phyloP scores from a whole-genome alignment of 1,140 invertebrate species.

The Halotydeus destructor region DNA sequence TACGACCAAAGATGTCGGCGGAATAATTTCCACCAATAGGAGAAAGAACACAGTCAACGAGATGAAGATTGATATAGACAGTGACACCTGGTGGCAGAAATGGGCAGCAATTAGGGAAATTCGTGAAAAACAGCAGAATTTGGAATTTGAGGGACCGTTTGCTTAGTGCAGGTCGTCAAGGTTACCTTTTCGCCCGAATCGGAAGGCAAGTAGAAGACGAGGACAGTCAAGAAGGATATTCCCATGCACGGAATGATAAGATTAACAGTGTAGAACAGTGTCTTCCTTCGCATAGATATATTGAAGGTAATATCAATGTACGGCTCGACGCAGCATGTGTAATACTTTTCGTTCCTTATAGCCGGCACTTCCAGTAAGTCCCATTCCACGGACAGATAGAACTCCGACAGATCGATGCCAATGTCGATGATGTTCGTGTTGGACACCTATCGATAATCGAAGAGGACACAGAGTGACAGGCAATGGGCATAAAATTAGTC shows the following conservation, averaged over 20 bases:
- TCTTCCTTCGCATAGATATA: slow-evolving; percentile 82
- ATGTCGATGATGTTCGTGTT: slow-evolving; percentile 14
- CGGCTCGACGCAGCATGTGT: slow-evolving; percentile 47
- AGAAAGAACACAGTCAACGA: slow-evolving; percentile 98
- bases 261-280: slow-evolving; percentile 91
- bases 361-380: slow-evolving; percentile 84
- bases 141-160: not conserved
- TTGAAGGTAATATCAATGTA: slow-evolving; percentile 86
- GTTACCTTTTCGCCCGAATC: slow-evolving; percentile 95
- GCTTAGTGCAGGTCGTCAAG: not conserved
- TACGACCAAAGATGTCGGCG: slow-evolving; percentile 86
- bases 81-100: slow-evolving; percentile 10
- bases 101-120: not conserved
- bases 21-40: slow-evolving; percentile 92
- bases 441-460: slow-evolving; percentile 34
- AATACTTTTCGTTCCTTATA: slow-evolving; percentile 44
- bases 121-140: not conserved
- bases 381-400: slow-evolving; percentile 92
- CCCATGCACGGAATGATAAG: slow-evolving; percentile 86
- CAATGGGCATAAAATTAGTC: not conserved
- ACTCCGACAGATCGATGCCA: slow-evolving; percentile 66
- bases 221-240: slow-evolving; percentile 85
- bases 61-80: slow-evolving; percentile 59
- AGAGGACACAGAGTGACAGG: not conserved
- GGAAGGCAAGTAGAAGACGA: slow-evolving; percentile 94